phyloP scores from a whole-genome alignment of 2,797 vertebrate species.

The Galagoides demidoff region DNA sequence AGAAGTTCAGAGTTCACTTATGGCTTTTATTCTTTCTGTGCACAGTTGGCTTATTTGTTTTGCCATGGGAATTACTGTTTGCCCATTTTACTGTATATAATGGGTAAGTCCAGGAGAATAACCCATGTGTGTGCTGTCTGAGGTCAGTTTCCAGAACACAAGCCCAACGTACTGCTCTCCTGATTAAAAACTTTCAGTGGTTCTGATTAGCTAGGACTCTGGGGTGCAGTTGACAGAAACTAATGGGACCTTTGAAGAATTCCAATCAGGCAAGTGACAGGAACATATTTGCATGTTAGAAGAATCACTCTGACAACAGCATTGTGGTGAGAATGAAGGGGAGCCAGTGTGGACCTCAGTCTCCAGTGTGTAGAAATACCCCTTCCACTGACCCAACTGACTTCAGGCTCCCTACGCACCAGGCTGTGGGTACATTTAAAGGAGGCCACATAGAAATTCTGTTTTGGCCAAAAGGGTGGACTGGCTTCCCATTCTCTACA shows the following conservation, averaged over 20 bases:
- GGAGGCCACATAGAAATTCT: neutral
- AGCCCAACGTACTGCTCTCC: neutral
- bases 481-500: neutral
- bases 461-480: neutral
- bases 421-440: neutral
- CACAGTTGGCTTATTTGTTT: neutral
- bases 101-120: neutral
- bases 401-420: neutral
- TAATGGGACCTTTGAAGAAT: slow-evolving; percentile 5
- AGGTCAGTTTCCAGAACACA: neutral
- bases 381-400: neutral
- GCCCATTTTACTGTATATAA: neutral
- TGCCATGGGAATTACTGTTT: neutral
- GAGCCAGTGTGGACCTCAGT: neutral
- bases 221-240: slow-evolving; percentile 52
- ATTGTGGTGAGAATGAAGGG: slow-evolving; percentile 18
- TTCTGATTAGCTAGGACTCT: slow-evolving; percentile 6
- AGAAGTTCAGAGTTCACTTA: neutral
- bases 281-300: slow-evolving; percentile 7
- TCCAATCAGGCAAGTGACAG: slow-evolving; percentile 21
- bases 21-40: neutral
- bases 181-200: neutral
- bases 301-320: neutral
- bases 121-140: neutral
- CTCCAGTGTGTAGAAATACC: neutral